These are phyloP conservation scores for Diceros bicornis DNA, from an alignment of 2,797 vertebrate genomes.

Conservation along the genomic window DNA sequence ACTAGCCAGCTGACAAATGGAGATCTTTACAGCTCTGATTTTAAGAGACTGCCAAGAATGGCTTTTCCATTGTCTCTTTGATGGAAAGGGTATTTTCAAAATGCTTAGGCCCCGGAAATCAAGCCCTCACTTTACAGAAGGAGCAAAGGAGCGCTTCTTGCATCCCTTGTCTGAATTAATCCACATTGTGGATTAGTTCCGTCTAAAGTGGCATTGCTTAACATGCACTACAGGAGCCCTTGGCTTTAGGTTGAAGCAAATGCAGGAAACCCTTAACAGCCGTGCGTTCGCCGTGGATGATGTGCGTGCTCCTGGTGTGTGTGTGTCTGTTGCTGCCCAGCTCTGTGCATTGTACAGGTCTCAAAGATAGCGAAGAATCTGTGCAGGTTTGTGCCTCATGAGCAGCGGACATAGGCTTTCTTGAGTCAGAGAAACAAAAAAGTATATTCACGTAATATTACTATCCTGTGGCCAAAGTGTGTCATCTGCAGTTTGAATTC, in stretches of 20 bases:
- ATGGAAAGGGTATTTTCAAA: neutral
- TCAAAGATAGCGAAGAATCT: neutral
- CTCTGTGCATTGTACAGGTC: accelerated
- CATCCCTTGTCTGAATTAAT: neutral
- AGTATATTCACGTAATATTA: accelerated
- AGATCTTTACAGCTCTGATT: neutral
- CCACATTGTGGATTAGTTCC: neutral
- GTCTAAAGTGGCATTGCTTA: neutral
- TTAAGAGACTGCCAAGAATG: too few species aligned
- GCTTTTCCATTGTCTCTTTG: neutral
- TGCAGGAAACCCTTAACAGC: neutral
- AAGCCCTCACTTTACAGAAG: neutral
- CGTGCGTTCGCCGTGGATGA: accelerated
- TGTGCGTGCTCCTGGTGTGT: accelerated
- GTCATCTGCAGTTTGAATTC: neutral
- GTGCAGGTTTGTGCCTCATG: neutral
- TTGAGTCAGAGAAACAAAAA: neutral
- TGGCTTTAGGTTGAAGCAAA: neutral
- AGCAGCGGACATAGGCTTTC: neutral
- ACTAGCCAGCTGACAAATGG: neutral
- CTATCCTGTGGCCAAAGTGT: neutral
- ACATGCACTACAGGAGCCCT: accelerated
- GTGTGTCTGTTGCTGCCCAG: neutral
- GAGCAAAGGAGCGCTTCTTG: neutral
- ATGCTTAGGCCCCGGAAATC: neutral